A percentile compares a stretch with the other conserved stretches of the same genome.
These are phyloP conservation scores for Vulpes vulpes DNA, from an alignment of 2,113 vertebrate genomes.

Conservation along the genomic window DNA sequence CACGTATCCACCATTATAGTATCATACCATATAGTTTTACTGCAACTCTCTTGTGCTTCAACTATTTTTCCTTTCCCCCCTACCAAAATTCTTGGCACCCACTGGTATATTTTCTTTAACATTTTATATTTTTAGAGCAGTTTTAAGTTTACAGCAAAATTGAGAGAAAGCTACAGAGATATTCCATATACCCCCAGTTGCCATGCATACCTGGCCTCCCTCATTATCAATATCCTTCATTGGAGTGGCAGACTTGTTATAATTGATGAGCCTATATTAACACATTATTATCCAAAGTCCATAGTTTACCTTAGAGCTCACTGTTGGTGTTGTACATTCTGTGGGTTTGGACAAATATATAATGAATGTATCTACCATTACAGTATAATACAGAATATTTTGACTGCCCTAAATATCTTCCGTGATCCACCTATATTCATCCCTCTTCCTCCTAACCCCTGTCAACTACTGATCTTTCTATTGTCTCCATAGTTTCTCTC, in stretches of 20 bases:
- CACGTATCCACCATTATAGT: background rate
- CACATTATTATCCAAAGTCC: background rate
- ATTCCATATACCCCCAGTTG: background rate
- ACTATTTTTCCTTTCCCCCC: background rate
- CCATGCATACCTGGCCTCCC: background rate
- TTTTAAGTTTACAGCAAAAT: background rate
- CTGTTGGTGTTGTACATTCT: background rate
- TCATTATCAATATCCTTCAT: background rate
- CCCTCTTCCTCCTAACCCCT: background rate
- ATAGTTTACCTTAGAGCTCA: background rate
- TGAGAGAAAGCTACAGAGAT: background rate
- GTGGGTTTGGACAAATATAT: background rate
- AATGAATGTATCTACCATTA: background rate
- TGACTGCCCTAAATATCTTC: background rate
- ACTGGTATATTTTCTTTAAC: background rate
- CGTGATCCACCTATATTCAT: background rate
- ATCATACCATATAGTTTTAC: background rate
- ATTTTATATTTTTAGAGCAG: background rate
- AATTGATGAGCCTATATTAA: background rate
- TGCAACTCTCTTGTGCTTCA: background rate
- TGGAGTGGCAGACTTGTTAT: background rate
- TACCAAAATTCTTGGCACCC: too few relatives aligned
- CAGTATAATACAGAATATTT: background rate
- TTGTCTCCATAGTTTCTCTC: background rate
- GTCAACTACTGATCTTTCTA: background rate